Conservation (phyloP, 2,113 vertebrate genomes). For the Corythaixoides concolor region DNA sequence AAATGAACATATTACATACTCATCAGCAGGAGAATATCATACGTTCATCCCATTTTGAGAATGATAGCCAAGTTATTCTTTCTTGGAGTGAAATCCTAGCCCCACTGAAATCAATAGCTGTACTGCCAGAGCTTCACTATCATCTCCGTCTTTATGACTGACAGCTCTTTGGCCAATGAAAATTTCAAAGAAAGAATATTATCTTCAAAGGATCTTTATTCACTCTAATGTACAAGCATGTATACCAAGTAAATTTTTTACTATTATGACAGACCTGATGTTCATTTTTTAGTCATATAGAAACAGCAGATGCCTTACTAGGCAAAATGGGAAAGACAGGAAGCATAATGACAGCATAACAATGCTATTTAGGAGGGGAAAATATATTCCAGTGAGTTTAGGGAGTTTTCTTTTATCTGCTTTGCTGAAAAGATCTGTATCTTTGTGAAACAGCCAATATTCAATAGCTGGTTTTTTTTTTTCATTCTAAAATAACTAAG, state of each 20-base stretch:
- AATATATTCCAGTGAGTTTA: not conserved
- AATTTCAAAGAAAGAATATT: not conserved
- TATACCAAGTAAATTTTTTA: not conserved
- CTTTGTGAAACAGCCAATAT: not conserved
- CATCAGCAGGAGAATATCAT: not conserved
- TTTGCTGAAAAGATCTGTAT: not conserved
- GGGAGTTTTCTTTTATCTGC: slow-evolving; percentile 9
- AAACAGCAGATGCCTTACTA: not conserved
- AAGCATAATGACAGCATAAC: slow-evolving; percentile 13
- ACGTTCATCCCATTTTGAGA: not conserved
- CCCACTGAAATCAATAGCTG: not conserved
- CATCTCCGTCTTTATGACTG: not conserved
- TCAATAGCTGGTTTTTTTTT: not conserved
- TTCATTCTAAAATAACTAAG: slow-evolving; percentile 12
- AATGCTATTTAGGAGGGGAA: not conserved
- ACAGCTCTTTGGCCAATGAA: not conserved
- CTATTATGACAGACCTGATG: not conserved
- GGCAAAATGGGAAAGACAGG: not conserved
- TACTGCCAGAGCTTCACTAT: not conserved
- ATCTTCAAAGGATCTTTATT: slow-evolving; percentile 2
- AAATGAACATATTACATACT: not conserved
- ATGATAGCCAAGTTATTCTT: not conserved
- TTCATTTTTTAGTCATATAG: not conserved
- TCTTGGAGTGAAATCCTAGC: not conserved
- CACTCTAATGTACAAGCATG: not conserved